Conservation (phyloP, 2,888 invertebrate species). For the Acleris cristana region DNA sequence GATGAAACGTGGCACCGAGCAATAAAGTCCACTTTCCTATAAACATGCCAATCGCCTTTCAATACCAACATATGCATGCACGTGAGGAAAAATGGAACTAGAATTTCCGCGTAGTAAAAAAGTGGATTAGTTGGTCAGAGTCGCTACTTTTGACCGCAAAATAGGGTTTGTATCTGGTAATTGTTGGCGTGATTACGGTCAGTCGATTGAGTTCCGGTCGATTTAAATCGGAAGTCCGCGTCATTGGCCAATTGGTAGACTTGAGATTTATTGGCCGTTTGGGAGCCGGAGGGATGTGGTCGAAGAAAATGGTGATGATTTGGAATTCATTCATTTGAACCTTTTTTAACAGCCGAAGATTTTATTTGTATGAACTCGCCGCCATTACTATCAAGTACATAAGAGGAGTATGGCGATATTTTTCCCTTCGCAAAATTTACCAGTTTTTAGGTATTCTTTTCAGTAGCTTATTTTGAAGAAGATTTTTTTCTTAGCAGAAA, state of each 20-base stretch:
- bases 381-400: too few species aligned
- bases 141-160: slow-evolving; percentile 5
- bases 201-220: slow-evolving; percentile 34
- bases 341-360: not conserved
- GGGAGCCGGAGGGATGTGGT: slow-evolving; percentile 1
- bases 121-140: not conserved
- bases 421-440: too few species aligned
- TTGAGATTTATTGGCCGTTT: slow-evolving; percentile 30
- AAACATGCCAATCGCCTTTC: slow-evolving; percentile 16
- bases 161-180: slow-evolving; percentile 13
- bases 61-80: slow-evolving; percentile 14
- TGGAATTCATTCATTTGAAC: slow-evolving; percentile 4
- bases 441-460: too few species aligned
- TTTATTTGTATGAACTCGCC: not conserved
- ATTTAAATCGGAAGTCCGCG: slow-evolving; percentile 36
- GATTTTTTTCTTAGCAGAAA: too few species aligned
- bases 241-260: slow-evolving; percentile 34
- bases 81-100: slow-evolving; percentile 5
- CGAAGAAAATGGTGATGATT: slow-evolving; percentile 15
- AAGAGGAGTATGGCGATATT: too few species aligned
- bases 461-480: too few species aligned
- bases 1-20: slow-evolving; percentile 1
- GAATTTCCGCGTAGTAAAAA: not conserved
- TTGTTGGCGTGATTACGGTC: slow-evolving; percentile 37
- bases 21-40: slow-evolving; percentile 22